Evolutionary conservation across 2,888 invertebrate species (phyloP).

Genomic region (Homarus gammarus): DNA sequence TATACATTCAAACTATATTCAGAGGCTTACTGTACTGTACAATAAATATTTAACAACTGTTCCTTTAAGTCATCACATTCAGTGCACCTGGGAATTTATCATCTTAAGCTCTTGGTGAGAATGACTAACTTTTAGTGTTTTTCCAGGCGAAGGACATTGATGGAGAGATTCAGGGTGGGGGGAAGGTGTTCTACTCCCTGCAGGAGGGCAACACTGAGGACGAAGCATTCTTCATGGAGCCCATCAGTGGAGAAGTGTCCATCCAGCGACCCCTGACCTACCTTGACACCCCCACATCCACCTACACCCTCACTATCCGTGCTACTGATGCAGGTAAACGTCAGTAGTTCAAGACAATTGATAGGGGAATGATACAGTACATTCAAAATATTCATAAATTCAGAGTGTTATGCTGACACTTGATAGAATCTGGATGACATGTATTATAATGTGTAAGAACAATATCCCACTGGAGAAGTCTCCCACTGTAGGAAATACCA

Average conservation of each 20-base stretch:
- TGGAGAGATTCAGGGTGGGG: slow-evolving; percentile 85
- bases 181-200: slow-evolving; percentile 84
- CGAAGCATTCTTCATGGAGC: slow-evolving; percentile 74
- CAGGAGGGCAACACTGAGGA: slow-evolving; percentile 85
- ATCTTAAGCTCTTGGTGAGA: no score
- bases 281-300: slow-evolving; percentile 85
- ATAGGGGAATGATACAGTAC: neutral
- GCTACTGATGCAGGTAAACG: slow-evolving; percentile 85
- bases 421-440: no score
- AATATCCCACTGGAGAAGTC: no score
- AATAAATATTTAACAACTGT: no score
- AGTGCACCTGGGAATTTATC: no score
- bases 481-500: no score
- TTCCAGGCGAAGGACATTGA: slow-evolving; percentile 86
- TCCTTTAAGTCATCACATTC: no score
- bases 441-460: no score
- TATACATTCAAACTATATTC: no score
- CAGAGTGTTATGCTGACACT: no score
- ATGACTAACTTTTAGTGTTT: neutral
- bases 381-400: no score
- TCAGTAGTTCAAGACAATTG: neutral
- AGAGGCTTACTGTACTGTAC: no score
- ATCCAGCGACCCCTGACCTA: slow-evolving; percentile 72
- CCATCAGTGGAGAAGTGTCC: slow-evolving; percentile 69
- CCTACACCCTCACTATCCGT: slow-evolving; percentile 78